Evolutionary conservation across 2,113 vertebrate genomes (phyloP).

Genomic region (Edolisoma coerulescens): DNA sequence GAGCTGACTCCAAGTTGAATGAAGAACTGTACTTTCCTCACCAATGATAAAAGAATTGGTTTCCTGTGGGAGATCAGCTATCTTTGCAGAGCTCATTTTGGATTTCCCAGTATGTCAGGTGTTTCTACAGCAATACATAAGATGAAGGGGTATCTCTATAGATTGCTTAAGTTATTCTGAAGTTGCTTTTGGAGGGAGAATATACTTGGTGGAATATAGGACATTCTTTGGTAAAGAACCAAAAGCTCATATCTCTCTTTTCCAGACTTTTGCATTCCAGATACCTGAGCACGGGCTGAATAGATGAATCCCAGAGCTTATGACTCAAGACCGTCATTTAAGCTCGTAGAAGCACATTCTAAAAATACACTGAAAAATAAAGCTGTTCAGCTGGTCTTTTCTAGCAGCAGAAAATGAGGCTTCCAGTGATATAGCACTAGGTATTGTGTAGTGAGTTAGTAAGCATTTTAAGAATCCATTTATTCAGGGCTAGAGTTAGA

Average conservation of each 20-base stretch:
- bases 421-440: slow-evolving; percentile 10
- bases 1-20: neutral
- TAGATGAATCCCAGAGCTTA: slow-evolving; percentile 51
- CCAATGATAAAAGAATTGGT: neutral
- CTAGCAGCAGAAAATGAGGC: neutral
- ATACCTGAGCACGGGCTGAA: slow-evolving; percentile 19
- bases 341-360: slow-evolving; percentile 50
- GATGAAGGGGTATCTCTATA: neutral
- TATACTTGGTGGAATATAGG: neutral
- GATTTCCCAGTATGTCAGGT: neutral
- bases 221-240: neutral
- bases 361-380: slow-evolving; percentile 57
- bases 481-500: slow-evolving; percentile 19
- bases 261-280: slow-evolving; percentile 15
- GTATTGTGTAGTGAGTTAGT: slow-evolving; percentile 34
- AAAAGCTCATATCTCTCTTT: neutral
- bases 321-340: slow-evolving; percentile 42
- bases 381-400: slow-evolving; percentile 12
- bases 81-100: neutral
- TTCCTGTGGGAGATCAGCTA: neutral
- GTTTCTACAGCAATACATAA: neutral
- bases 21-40: neutral
- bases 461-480: slow-evolving; percentile 43
- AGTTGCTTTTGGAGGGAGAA: neutral
- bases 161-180: neutral